A percentile compares a stretch with the other conserved stretches of the same genome.
phyloP scores from a whole-genome alignment of 2,797 vertebrate species.

The Salarias fasciatus region DNA sequence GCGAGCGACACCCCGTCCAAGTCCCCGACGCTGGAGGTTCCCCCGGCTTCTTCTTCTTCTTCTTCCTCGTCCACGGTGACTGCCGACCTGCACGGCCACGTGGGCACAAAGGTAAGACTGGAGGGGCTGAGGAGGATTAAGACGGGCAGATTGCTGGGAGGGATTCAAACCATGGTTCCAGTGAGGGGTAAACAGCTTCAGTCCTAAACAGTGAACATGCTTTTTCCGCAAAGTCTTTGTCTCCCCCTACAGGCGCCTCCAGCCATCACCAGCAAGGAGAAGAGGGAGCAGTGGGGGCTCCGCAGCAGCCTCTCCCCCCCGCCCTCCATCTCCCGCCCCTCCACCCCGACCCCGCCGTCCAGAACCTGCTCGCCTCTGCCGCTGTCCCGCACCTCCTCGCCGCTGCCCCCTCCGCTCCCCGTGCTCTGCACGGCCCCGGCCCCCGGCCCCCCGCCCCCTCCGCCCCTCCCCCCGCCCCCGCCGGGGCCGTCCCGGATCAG shows the following conservation, averaged over 20 bases:
- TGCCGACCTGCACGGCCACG: constrained; percentile 86
- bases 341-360: constrained; percentile 68
- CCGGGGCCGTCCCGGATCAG: constrained; percentile 54
- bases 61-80: constrained; percentile 76
- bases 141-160: too few relatives aligned
- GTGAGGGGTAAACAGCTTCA: too few relatives aligned
- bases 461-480: constrained; percentile 35
- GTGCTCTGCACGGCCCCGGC: constrained; percentile 72
- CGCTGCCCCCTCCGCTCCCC: constrained; percentile 75
- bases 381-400: constrained; percentile 73
- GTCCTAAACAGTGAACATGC: too few relatives aligned
- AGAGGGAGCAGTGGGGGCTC: constrained; percentile 76
- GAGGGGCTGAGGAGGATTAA: too few relatives aligned
- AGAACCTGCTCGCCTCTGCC: constrained; percentile 65
- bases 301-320: constrained; percentile 82
- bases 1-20: constrained; percentile 72
- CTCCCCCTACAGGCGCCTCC: constrained; percentile 58
- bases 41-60: constrained; percentile 54
- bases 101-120: constrained; percentile 80
- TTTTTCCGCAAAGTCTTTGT: constrained; percentile 10
- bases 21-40: constrained; percentile 71
- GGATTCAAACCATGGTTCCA: too few relatives aligned
- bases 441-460: constrained; percentile 58
- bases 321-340: constrained; percentile 69
- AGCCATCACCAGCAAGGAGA: constrained; percentile 75